These are phyloP conservation scores for Fragum fragum DNA, from an alignment of 2,888 invertebrate genomes.

Conservation along the genomic window DNA sequence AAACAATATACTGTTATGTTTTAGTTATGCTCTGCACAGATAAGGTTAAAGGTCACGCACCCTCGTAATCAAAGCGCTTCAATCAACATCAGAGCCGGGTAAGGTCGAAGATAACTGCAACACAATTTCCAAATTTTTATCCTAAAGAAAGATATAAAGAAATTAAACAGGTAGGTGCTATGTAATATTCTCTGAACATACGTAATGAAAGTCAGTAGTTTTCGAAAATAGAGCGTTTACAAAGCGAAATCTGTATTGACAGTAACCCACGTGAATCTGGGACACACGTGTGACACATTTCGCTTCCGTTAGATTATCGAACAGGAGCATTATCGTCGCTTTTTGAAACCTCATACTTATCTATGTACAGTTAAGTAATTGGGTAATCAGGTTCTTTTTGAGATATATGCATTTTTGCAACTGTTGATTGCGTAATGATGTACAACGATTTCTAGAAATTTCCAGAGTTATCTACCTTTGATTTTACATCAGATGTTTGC, in stretches of 20 bases:
- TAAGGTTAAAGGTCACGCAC: conserved; percentile 65
- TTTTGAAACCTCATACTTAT: too few species aligned
- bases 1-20: conserved; percentile 4
- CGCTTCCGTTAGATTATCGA: background rate
- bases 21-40: conserved; percentile 50
- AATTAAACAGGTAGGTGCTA: background rate
- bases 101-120: background rate
- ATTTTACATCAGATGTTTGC: background rate
- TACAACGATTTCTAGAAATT: conserved; percentile 4
- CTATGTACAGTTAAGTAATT: too few species aligned
- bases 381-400: too few species aligned
- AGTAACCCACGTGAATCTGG: conserved; percentile 17
- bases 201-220: too few species aligned
- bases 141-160: background rate
- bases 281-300: background rate
- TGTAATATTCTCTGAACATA: background rate
- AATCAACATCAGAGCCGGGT: conserved; percentile 31
- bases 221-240: too few species aligned
- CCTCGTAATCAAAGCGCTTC: conserved; percentile 53
- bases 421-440: too few species aligned
- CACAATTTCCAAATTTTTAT: background rate
- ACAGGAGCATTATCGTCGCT: too few species aligned
- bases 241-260: background rate
- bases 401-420: too few species aligned
- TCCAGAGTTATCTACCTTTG: conserved; percentile 15